Evolutionary conservation across 2,113 vertebrate species (phyloP), one percentile per base, ranked within the genome.

Genomic region (Sinosuthora webbiana): DNA sequence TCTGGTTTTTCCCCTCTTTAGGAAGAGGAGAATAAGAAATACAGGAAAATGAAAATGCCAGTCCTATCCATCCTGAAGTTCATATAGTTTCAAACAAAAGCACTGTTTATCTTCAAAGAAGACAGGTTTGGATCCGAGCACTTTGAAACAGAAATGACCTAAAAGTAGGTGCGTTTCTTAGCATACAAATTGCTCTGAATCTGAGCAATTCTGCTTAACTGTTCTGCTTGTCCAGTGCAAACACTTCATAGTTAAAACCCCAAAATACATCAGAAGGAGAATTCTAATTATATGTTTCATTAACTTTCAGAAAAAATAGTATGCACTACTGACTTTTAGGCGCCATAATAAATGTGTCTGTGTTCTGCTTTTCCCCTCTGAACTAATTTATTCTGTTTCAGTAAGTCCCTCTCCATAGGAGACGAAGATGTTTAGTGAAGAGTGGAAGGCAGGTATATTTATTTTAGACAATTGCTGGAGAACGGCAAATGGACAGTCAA

Each of bases 241-340:
- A 67, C 68, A 23, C 33, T 76, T 78, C 64, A 50, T 28, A 87
- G 84, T n/a, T 89, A 83, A 89, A 49, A n/a, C 5, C 31, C 5
- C 5, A 13, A 19, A 39, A 93, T 83, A 35, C 9, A 74, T 28
- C 50, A 83, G 27, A 63, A 96, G 70, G 57, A 78, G 85, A 97
- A 96, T 82, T 94, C 67, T 74, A 84, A 94, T 90, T 95, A 83
- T 60, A 60, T 63, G 68, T 87, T 96, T 96, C 81, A 96, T 88
- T 95, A 96, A 71, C 44, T 96, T 96, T 60, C 62, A 89, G 68
- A 91, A 90, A 89, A 85, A 91, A 82, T 77, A 87, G 69, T 45
- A 83, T 65, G 52, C 50, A 44, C 64, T 44, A 30, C 57, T 60
- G 87, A 93, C 56, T 76, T 91, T 27, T 33, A 83, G 89, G 80